Conservation (phyloP, 1,140 invertebrate genomes). For the Drosophila orena region DNA sequence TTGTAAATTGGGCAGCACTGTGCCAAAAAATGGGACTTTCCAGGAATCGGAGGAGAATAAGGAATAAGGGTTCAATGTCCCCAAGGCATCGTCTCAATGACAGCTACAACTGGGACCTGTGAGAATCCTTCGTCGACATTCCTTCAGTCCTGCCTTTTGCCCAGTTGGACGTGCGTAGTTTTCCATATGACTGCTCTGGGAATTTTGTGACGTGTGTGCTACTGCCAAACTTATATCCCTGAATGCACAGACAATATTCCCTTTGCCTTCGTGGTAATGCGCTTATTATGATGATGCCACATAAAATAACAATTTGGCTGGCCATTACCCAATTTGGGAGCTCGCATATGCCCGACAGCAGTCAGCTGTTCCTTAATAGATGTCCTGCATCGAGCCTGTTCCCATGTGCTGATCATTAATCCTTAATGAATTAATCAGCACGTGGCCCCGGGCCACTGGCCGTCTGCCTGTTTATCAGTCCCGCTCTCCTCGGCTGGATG, state of each 20-base stretch:
- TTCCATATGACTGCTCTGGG: conserved; percentile 68
- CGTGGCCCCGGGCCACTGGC: conserved; percentile 36
- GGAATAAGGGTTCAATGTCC: conserved; percentile 66
- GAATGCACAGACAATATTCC: conserved; percentile 35
- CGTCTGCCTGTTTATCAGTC: not conserved
- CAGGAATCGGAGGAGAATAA: conserved; percentile 1
- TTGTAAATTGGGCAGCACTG: conserved; percentile 7
- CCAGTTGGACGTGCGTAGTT: conserved; percentile 70
- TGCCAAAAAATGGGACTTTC: not conserved
- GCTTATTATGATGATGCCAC: conserved; percentile 82
- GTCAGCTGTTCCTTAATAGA: conserved; percentile 57
- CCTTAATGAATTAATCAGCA: conserved; percentile 81
- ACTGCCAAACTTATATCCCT: conserved; percentile 41
- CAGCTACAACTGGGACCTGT: conserved; percentile 52
- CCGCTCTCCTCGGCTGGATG: conserved; percentile 7
- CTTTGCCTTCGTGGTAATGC: conserved; percentile 63
- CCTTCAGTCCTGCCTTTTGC: conserved; percentile 14
- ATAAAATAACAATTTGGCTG: conserved; percentile 82
- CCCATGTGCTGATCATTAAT: conserved; percentile 53
- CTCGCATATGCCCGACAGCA: conserved; percentile 54
- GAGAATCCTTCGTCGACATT: conserved; percentile 19
- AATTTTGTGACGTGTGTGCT: conserved; percentile 35
- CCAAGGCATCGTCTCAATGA: conserved; percentile 74
- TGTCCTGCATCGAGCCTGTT: conserved; percentile 38
- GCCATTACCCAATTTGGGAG: conserved; percentile 73